A percentile compares a stretch with the other conserved stretches of the same genome.
Evolutionary conservation across 2,888 invertebrate genomes (phyloP).

Genomic region (Notocelia uddmanniana): DNA sequence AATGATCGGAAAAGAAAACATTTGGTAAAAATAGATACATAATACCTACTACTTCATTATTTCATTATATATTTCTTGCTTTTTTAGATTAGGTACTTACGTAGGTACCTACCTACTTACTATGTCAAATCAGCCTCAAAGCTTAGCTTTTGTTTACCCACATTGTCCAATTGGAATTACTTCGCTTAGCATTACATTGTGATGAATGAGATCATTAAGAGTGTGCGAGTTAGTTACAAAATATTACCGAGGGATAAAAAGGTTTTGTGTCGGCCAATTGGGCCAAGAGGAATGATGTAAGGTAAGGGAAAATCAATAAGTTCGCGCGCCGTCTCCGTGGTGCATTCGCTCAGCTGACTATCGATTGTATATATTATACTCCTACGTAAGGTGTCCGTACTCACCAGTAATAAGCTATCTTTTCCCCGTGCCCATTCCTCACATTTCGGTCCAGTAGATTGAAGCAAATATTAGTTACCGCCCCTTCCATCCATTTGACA

Average conservation of each 20-base stretch:
- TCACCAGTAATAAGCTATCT: slow-evolving; percentile 98
- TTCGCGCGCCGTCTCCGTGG: slow-evolving; percentile 73
- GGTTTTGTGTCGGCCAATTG: slow-evolving; percentile 26
- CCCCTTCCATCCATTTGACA: slow-evolving; percentile 98
- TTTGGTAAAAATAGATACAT: no score
- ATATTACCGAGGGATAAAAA: slow-evolving; percentile 20
- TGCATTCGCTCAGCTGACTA: slow-evolving; percentile 76
- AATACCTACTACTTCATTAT: no score
- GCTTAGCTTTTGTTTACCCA: not conserved
- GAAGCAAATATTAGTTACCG: slow-evolving; percentile 97
- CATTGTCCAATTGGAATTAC: not conserved
- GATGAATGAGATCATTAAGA: not conserved
- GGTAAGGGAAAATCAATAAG: slow-evolving; percentile 72
- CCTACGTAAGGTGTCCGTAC: slow-evolving; percentile 62
- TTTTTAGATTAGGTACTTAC: no score
- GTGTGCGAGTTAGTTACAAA: slow-evolving; percentile 34
- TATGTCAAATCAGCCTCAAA: no score
- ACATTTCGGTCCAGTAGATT: slow-evolving; percentile 97
- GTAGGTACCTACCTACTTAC: no score
- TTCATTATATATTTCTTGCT: no score
- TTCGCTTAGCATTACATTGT: slow-evolving; percentile 21
- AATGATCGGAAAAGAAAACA: no score
- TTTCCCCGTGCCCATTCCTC: slow-evolving; percentile 94
- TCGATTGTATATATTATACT: slow-evolving; percentile 62
- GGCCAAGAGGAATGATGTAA: slow-evolving; percentile 44